Conservation (phyloP, 2,113 vertebrate genomes). For the Aspiorhynchus laticeps region DNA sequence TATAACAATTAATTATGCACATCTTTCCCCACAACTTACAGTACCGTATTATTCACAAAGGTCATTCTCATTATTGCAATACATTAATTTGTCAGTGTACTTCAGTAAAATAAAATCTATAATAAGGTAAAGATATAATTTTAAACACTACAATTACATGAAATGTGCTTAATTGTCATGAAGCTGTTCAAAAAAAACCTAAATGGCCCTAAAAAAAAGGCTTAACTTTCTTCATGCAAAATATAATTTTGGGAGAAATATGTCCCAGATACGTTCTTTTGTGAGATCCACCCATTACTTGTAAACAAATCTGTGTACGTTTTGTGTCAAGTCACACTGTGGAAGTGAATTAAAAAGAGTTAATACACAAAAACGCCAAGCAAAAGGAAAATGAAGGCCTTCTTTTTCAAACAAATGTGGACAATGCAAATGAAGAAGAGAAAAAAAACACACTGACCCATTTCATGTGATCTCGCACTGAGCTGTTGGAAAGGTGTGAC, state of each 20-base stretch:
- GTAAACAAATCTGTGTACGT: background rate
- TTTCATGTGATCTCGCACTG: slow-evolving; percentile 82
- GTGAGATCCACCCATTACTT: background rate
- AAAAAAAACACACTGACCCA: slow-evolving; percentile 77
- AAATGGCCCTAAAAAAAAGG: background rate
- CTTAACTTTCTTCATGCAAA: background rate
- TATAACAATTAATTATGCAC: background rate
- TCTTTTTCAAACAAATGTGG: slow-evolving; percentile 13
- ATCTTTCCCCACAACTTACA: background rate
- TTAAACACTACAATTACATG: background rate
- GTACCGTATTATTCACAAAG: background rate
- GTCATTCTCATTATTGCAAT: background rate
- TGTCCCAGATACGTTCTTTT: background rate
- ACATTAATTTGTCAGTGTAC: background rate
- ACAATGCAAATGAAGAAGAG: slow-evolving; percentile 50
- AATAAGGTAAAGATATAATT: background rate
- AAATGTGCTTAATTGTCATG: background rate
- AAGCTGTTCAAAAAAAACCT: background rate
- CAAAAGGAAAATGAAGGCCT: slow-evolving; percentile 11
- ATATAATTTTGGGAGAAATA: background rate
- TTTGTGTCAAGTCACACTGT: background rate
- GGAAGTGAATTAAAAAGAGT: background rate
- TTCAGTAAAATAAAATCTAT: background rate
- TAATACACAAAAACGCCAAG: slow-evolving; percentile 14
- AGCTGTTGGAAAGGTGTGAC: slow-evolving; percentile 80